phyloP scores from a whole-genome alignment of 2,113 vertebrate genomes.

The Anarrhichthys ocellatus region DNA sequence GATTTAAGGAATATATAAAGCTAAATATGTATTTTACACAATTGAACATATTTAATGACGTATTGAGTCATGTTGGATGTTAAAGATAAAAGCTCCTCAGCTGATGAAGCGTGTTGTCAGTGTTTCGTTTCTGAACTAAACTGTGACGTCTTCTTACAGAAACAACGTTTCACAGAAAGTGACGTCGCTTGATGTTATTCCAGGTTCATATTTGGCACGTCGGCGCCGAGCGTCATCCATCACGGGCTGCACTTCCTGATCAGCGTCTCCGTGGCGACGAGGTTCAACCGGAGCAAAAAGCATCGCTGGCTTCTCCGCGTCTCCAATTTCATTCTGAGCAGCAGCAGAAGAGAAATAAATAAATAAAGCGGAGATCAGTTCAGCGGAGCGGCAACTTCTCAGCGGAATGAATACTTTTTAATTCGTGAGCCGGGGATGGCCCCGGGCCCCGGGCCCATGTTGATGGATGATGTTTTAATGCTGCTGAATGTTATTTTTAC shows the following conservation, averaged over 20 bases:
- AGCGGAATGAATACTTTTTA: constrained; percentile 98
- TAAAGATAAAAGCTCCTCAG: too few relatives aligned
- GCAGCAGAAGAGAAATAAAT: constrained; percentile 19
- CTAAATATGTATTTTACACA: too few relatives aligned
- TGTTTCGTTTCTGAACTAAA: too few relatives aligned
- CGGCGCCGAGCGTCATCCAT: constrained; percentile 64
- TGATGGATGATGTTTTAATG: constrained; percentile 99
- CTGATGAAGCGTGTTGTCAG: too few relatives aligned
- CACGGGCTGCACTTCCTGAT: constrained; percentile 47
- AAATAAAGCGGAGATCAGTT: constrained; percentile 25
- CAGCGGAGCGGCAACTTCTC: constrained; percentile 89
- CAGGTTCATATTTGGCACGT: constrained; percentile 71
- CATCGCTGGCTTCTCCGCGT: constrained; percentile 71
- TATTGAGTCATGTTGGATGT: too few relatives aligned
- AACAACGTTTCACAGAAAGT: constrained; percentile 51
- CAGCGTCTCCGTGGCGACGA: constrained; percentile 34
- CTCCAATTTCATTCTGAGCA: constrained; percentile 83
- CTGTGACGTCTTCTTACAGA: neutral
- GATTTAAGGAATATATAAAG: too few relatives aligned
- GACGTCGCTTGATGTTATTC: constrained; percentile 47
- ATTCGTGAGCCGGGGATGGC: constrained; percentile 90
- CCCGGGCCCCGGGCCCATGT: constrained; percentile 90
- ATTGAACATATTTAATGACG: too few relatives aligned
- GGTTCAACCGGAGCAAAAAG: constrained; percentile 54
- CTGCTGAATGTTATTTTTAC: constrained; percentile 99